These are phyloP conservation scores for Athetis lepigone DNA, from an alignment of 2,888 invertebrate species.

Conservation along the genomic window DNA sequence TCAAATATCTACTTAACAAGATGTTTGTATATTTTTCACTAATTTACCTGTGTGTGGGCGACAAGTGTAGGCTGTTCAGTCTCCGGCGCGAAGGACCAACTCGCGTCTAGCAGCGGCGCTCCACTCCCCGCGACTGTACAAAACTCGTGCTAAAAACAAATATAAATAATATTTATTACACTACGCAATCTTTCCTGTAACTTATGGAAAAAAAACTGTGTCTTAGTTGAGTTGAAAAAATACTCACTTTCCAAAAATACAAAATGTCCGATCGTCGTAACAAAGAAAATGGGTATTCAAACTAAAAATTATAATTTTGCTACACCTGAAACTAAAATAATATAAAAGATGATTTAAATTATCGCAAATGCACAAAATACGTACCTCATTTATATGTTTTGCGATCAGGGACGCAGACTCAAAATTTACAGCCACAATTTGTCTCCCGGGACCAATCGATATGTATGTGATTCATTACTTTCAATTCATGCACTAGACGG, in stretches of 20 bases:
- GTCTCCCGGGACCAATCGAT: slow-evolving; percentile 3
- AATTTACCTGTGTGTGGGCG: slow-evolving; percentile 1
- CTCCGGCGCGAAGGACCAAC: neutral
- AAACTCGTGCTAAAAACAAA: slow-evolving; percentile 4
- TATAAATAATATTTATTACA: neutral
- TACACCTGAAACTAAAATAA: neutral
- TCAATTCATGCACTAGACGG: neutral
- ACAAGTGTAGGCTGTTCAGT: neutral
- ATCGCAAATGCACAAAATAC: neutral
- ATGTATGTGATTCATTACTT: slow-evolving; percentile 4
- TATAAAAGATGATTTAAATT: too few relatives aligned
- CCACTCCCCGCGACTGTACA: neutral
- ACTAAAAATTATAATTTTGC: too few relatives aligned
- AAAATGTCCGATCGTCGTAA: neutral
- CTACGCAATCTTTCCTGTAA: neutral
- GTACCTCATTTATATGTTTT: neutral
- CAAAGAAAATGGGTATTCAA: too few relatives aligned
- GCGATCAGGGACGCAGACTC: neutral
- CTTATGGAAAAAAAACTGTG: neutral
- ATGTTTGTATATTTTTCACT: too few relatives aligned
- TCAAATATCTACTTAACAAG: too few relatives aligned
- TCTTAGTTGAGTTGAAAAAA: neutral
- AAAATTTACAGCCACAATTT: too few relatives aligned
- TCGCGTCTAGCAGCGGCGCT: neutral
- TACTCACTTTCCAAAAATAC: neutral